Base-by-base conservation (phyloP, 1,140 invertebrate species). In the Brachionus plicatilis region DNA sequence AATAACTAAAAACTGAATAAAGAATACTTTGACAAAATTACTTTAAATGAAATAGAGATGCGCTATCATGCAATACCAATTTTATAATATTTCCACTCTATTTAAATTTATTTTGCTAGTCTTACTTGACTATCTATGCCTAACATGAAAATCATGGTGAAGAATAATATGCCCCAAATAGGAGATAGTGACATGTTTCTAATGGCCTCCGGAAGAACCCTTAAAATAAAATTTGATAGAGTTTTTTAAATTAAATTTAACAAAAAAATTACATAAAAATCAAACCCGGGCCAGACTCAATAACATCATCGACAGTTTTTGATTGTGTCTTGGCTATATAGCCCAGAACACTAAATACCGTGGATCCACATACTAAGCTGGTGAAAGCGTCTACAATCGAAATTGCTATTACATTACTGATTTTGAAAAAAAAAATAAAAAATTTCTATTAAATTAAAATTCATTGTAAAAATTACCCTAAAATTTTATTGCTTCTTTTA, bases 111-210 rank as follows among this genome's bases (percentile, higher is more conserved):
- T 37, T 37, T 37, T 37, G 3, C 33, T 37, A 7, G 12, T 41
- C 20, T 33, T 91, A 95, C 94, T 92, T 95, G 94, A 89, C 94
- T 96, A 88, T 96, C 96, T 37, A 97, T 91, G 47, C 95, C 94
- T 3, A 90, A 86, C 84, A 86, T 87, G 41, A 89, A 85, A 9
- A 90, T 83, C 88, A 89, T 90, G 68, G 89, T 86, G 85, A 90
- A 89, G 85, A 90, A 89, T 4, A 88, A 85, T 17, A 87, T 86
- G 17, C 88, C 87, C 85, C 88, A 88, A 17, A 90, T 85, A 66
- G 88, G 87, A 14, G 88, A 86, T 20, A 86, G 85, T 17, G 87
- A 87, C 88, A 90, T 88, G 1, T 86, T 87, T 43, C 86, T 86
- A 72, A 90, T 88, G 43, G 88, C 88, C 86, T 88, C 87, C 56